These are phyloP conservation scores for Maconellicoccus hirsutus DNA, from an alignment of 1,140 invertebrate species.

Conservation along the genomic window DNA sequence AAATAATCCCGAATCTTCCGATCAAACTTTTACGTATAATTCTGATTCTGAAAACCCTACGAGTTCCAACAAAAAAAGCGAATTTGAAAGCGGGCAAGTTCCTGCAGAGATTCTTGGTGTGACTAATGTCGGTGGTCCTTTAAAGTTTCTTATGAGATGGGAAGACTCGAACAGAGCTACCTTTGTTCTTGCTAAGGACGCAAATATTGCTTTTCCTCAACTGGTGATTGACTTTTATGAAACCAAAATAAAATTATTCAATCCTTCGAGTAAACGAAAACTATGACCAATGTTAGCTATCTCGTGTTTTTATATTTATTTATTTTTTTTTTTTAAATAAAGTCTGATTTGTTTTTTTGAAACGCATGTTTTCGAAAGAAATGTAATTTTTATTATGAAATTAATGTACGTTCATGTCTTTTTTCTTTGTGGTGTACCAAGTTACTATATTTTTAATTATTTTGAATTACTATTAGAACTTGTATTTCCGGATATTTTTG, in stretches of 20 bases:
- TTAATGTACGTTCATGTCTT: no score
- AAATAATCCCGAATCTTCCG: background rate
- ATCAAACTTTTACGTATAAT: no score
- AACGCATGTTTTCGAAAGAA: no score
- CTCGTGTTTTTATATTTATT: no score
- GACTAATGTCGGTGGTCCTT: conserved; percentile 83
- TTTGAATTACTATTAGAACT: no score
- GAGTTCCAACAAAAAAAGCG: conserved; percentile 40
- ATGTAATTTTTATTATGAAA: no score
- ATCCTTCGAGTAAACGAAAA: background rate
- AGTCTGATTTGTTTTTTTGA: no score
- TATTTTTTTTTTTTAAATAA: no score
- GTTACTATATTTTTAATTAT: no score
- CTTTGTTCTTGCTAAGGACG: conserved; percentile 60
- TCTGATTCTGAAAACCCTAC: background rate
- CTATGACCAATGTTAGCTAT: no score
- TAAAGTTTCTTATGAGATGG: conserved; percentile 97
- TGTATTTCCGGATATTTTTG: no score
- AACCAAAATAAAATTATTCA: conserved; percentile 35
- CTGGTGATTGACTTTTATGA: conserved; percentile 75
- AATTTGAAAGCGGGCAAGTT: conserved; percentile 80
- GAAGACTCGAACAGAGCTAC: conserved; percentile 62
- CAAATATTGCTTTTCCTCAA: conserved; percentile 68
- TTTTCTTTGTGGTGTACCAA: no score
- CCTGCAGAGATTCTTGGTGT: conserved; percentile 91